Evolutionary conservation across 2,888 invertebrate species (phyloP), one percentile per base, ranked within the genome.

Genomic region (Aleiodes leptofemur): DNA sequence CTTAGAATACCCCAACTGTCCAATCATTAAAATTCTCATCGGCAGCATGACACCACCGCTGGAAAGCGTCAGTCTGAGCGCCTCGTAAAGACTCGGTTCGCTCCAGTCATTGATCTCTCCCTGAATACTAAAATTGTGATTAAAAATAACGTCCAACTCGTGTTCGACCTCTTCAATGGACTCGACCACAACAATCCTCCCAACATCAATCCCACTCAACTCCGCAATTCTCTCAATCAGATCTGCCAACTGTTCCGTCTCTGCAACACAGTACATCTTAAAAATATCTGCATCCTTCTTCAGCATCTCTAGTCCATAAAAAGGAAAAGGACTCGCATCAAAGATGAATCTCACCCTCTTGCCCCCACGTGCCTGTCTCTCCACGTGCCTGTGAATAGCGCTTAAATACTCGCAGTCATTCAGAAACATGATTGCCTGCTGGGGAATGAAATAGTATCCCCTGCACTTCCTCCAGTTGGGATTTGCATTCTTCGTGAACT

Each of bases 311-410:
- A 94, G 84, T 0, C 94, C 94, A 83, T 93, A 91, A 56, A 93
- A 80, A 0, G 94, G 94, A 84, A 94, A 93, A 6, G 92, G 92
- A 80, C 91, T 91, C 38, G 92, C 88, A 86, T 94, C 94, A 64
- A 93, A 87, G 77, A 94, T 87, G 82, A 77, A 82, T 73, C 79
- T 81, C 56, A 82, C 77, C 53, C 74, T 75, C 57, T 76, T 79
- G n/a, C 75, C 74, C 4, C 23, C 2, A 23, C 23, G 23, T 29
- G 73, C 78, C 86, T 89, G 74, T 85, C 88, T 87, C 9, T 90
- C 88, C 66, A 90, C 88, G 71, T 89, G 89, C 57, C 86, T 84
- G 16, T 81, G 84, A 50, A 92, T 90, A 70, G 86, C 83, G 59
- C 90, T 88, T 14, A 91, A 81, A 76, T 90, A 92, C 23, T 90